Base-by-base conservation (phyloP, 2,797 vertebrate species). In the Buceros bicornis region DNA sequence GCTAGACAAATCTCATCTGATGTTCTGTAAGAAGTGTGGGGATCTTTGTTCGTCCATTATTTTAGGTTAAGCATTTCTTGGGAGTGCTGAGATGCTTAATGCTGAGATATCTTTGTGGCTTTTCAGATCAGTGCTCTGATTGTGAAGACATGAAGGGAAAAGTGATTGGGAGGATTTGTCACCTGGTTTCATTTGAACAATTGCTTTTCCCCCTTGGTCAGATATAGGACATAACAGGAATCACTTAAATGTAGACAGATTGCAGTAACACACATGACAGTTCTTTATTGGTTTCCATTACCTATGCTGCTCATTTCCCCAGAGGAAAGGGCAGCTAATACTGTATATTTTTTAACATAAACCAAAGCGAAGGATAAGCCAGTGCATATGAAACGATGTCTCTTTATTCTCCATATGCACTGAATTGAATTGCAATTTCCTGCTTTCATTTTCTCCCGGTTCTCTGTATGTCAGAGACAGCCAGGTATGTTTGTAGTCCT, bases 401-500 rank as follows among this genome's bases (percentile, higher is more conserved):
- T 80, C 86, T 95, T 85, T 95, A 70, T 94, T 90, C 91, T 96
- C 93, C 91, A 61, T 80, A 77, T 87, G 93, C 91, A 48, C 56
- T 21, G 93, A 87, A 93, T 78, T 89, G 93, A 95, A 95, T 92
- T 94, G 86, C 93, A 95, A 90, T 95, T 95, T 95, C 93, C 90
- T 97, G 91, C 80, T 84, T 81, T 92, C 86, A 70, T 96, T 96
- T 82, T 87, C 51, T 50, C 35, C 56, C 1, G 4, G 16, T 53
- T 95, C 80, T 90, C 80, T 64, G 85, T 11, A 0, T 65, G 80
- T 42, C 91, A 89, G 80, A 88, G 71, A 16, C 67, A 94, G 85
- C 54, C 87, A 67, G 85, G 56, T 64, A 5, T 71, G 91, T 88
- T 91, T 90, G 82, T 80, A 91, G 95, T 82, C 58, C 82, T 88